Conservation (phyloP, 2,113 vertebrate species). For the Chaenocephalus aceratus region DNA sequence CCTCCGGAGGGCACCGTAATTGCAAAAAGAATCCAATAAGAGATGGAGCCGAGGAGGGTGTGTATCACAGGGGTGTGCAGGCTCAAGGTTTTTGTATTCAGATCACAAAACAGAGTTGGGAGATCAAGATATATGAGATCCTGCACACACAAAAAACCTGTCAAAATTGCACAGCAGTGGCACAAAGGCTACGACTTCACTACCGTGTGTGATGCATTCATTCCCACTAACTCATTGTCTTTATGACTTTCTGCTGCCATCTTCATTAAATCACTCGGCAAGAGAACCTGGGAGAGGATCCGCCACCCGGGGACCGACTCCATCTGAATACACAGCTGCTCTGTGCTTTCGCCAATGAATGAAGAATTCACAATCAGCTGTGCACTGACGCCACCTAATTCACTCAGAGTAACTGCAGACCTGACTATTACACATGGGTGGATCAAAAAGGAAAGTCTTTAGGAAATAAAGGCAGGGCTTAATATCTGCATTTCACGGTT, state of each 20-base stretch:
- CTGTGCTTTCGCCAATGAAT: conserved; percentile 53
- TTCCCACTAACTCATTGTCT: conserved; percentile 47
- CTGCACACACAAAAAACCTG: background rate
- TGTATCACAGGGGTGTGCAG: conserved; percentile 33
- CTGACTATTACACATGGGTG: conserved; percentile 16
- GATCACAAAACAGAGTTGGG: conserved; percentile 43
- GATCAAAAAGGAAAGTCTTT: conserved; percentile 5
- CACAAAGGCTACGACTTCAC: conserved; percentile 24
- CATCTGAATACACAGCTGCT: conserved; percentile 69
- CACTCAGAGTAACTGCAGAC: conserved; percentile 31
- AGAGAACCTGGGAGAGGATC: conserved; percentile 53
- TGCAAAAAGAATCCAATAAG: conserved; percentile 74
- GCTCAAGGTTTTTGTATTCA: conserved; percentile 57
- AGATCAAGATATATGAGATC: conserved; percentile 22
- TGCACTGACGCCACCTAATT: conserved; percentile 41
- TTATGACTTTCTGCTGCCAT: conserved; percentile 47
- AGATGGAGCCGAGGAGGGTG: conserved; percentile 36
- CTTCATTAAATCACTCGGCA: conserved; percentile 53
- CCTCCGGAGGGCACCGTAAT: conserved; percentile 59
- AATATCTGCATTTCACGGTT: conserved; percentile 7
- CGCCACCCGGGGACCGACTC: conserved; percentile 47
- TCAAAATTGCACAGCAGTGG: conserved; percentile 24
- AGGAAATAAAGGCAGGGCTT: conserved; percentile 31
- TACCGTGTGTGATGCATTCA: conserved; percentile 23
- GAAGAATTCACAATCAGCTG: conserved; percentile 49